Evolutionary conservation across 2,888 invertebrate genomes (phyloP).

Genomic region (Alviniconcha strummeri): DNA sequence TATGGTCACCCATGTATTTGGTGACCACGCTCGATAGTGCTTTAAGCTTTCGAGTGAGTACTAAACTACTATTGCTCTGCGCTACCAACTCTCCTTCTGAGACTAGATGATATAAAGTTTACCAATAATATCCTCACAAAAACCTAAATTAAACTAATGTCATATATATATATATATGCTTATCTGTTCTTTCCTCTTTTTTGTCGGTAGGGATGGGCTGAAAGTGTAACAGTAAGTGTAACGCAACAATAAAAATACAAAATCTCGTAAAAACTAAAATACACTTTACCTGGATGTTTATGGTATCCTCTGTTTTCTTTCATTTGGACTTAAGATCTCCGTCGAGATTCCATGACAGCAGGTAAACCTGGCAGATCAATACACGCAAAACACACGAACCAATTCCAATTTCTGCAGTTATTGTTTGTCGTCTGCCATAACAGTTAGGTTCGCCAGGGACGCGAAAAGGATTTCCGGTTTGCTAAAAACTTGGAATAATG

Average conservation of each 20-base stretch:
- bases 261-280: neutral
- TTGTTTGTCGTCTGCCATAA: constrained; percentile 29
- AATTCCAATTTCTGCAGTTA: neutral
- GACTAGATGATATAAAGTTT: too few relatives aligned
- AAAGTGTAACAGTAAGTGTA: too few relatives aligned
- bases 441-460: constrained; percentile 11
- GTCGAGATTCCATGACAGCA: neutral
- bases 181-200: too few relatives aligned
- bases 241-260: neutral
- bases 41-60: too few relatives aligned
- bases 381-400: neutral
- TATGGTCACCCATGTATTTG: too few relatives aligned
- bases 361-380: neutral
- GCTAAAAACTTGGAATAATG: neutral
- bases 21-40: too few relatives aligned
- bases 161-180: too few relatives aligned
- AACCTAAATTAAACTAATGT: too few relatives aligned
- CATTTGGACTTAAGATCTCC: constrained; percentile 9
- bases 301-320: constrained; percentile 20
- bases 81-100: too few relatives aligned
- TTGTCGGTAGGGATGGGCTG: too few relatives aligned
- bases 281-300: constrained; percentile 14
- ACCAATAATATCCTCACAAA: too few relatives aligned
- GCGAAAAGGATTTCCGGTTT: neutral
- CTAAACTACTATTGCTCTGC: too few relatives aligned